Conservation (phyloP, 2,113 vertebrate genomes). For the Ceyx margarethae region DNA sequence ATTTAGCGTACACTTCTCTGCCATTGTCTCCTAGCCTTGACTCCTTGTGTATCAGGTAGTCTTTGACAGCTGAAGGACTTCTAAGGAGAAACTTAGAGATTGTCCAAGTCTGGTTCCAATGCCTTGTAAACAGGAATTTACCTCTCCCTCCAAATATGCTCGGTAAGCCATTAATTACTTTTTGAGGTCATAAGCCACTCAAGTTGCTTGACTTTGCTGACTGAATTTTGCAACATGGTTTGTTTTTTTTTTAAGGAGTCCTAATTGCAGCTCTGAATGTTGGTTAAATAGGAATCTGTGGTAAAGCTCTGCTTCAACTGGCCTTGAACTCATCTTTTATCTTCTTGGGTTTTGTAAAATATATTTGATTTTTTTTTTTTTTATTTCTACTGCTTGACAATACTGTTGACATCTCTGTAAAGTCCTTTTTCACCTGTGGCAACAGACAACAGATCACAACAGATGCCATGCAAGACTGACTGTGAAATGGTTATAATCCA, state of each 20-base stretch:
- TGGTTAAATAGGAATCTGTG: not conserved
- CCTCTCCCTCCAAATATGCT: not conserved
- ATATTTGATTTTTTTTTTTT: not conserved
- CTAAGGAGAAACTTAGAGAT: not conserved
- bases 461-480: not conserved
- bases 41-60: not conserved
- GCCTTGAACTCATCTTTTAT: not conserved
- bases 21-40: not conserved
- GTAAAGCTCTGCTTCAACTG: not conserved
- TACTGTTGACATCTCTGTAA: not conserved
- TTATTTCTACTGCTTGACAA: not conserved
- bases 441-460: not conserved
- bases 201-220: not conserved
- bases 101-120: not conserved
- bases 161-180: not conserved
- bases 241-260: not conserved
- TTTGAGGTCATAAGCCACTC: not conserved
- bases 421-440: not conserved
- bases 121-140: not conserved
- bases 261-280: not conserved
- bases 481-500: not conserved
- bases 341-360: not conserved
- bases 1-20: not conserved
- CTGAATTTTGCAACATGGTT: not conserved
- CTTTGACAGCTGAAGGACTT: not conserved